Conservation (phyloP, 2,797 vertebrate genomes). For the Betta splendens region DNA sequence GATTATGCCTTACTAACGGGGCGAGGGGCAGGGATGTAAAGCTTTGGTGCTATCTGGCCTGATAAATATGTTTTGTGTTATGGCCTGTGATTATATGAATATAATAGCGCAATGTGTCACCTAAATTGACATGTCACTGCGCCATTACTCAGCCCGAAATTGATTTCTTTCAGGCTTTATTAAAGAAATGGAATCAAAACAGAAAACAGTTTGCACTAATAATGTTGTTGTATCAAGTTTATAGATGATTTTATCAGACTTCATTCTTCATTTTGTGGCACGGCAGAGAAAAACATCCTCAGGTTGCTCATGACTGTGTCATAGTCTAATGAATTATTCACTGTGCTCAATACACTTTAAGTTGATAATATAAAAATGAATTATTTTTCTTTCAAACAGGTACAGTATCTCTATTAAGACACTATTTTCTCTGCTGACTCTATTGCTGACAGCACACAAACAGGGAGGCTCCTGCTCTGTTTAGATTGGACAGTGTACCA, state of each 20-base stretch:
- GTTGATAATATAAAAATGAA: slow-evolving; percentile 9
- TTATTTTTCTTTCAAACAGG: slow-evolving; percentile 12
- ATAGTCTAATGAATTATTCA: slow-evolving; percentile 11
- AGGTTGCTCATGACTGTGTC: slow-evolving; percentile 12
- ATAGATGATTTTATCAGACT: slow-evolving; percentile 21
- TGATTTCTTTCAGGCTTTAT: slow-evolving; percentile 37
- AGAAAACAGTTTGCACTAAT: slow-evolving; percentile 12
- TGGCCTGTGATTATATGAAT: slow-evolving; percentile 53
- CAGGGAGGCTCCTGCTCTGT: too few species aligned
- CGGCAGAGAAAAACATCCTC: slow-evolving; percentile 3
- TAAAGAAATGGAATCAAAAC: slow-evolving; percentile 21
- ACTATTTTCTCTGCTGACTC: too few species aligned
- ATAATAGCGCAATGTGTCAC: slow-evolving; percentile 36
- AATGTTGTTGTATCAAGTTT: slow-evolving; percentile 28
- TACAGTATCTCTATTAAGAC: slow-evolving; percentile 1
- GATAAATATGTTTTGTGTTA: slow-evolving; percentile 54
- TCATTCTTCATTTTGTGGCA: slow-evolving; percentile 19
- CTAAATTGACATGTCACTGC: slow-evolving; percentile 40
- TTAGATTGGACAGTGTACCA: too few species aligned
- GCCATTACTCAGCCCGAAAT: slow-evolving; percentile 32
- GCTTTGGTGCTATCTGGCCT: slow-evolving; percentile 39
- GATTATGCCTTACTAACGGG: slow-evolving; percentile 57
- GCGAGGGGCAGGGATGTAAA: slow-evolving; percentile 42
- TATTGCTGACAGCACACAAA: slow-evolving; percentile 9
- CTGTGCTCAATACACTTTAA: slow-evolving; percentile 5